Conservation (phyloP, 2,888 invertebrate species). For the Tyria jacobaeae region DNA sequence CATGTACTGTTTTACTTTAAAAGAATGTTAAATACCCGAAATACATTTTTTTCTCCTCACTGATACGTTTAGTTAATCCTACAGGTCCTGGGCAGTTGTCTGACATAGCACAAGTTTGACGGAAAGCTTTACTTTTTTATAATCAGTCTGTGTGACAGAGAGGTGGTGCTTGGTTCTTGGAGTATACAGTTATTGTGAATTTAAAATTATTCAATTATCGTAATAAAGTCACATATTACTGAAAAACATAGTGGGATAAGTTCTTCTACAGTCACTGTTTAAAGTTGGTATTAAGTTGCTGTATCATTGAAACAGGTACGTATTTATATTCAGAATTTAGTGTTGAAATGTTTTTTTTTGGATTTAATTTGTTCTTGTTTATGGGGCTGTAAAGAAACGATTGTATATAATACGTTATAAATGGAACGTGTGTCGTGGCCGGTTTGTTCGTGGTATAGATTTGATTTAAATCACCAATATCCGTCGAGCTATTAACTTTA, state of each 20-base stretch:
- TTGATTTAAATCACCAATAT: slow-evolving; percentile 64
- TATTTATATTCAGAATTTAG: slow-evolving; percentile 28
- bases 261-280: slow-evolving; percentile 20
- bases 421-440: slow-evolving; percentile 13
- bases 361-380: slow-evolving; percentile 37
- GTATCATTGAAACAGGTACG: slow-evolving; percentile 32
- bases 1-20: too few species aligned
- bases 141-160: slow-evolving; percentile 42
- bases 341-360: slow-evolving; percentile 29
- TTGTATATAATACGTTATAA: slow-evolving; percentile 12
- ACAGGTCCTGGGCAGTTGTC: not conserved
- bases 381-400: slow-evolving; percentile 13
- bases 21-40: too few species aligned
- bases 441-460: slow-evolving; percentile 43
- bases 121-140: slow-evolving; percentile 29
- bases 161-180: slow-evolving; percentile 29
- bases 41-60: too few species aligned
- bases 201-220: slow-evolving; percentile 13
- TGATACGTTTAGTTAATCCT: not conserved
- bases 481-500: slow-evolving; percentile 50
- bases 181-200: slow-evolving; percentile 28
- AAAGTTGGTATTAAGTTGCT: slow-evolving; percentile 12
- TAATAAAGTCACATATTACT: slow-evolving; percentile 14
- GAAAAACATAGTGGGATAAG: slow-evolving; percentile 8
- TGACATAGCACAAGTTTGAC: slow-evolving; percentile 41